Conservation (phyloP, 2,113 vertebrate genomes). For the Pteruthius melanotis region DNA sequence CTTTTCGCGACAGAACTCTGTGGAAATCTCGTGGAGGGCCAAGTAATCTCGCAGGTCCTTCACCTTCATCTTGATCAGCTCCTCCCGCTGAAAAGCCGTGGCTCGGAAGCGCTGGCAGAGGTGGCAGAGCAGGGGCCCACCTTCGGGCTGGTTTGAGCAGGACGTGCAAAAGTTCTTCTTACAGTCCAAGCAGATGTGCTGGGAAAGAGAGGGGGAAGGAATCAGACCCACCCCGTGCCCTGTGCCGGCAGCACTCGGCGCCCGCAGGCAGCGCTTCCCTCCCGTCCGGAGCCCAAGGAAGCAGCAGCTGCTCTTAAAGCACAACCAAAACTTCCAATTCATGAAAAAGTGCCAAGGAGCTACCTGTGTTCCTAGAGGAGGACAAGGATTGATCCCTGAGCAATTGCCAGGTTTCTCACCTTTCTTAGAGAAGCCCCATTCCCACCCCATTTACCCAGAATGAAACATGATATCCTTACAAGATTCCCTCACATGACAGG, state of each 20-base stretch:
- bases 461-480: neutral
- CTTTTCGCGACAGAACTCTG: slow-evolving; percentile 91
- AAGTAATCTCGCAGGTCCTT: slow-evolving; percentile 95
- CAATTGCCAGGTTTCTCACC: neutral
- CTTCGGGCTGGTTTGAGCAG: slow-evolving; percentile 78
- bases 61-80: slow-evolving; percentile 96
- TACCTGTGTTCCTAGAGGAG: neutral
- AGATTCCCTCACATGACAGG: neutral
- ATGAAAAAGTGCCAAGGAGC: neutral
- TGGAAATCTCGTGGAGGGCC: slow-evolving; percentile 87
- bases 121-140: slow-evolving; percentile 84
- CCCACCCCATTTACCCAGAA: neutral
- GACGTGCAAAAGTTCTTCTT: slow-evolving; percentile 84
- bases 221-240: neutral
- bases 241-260: fast-evolving
- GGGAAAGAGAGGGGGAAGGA: neutral
- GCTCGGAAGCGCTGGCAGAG: slow-evolving; percentile 89
- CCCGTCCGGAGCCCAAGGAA: neutral
- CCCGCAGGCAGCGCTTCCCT: fast-evolving
- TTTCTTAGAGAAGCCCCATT: neutral
- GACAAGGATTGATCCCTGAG: neutral
- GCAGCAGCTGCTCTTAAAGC: neutral
- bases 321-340: neutral
- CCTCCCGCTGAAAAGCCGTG: slow-evolving; percentile 83
- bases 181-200: slow-evolving; percentile 92